Conservation (phyloP, 1,140 invertebrate species). For the Nasonia vitripennis region DNA sequence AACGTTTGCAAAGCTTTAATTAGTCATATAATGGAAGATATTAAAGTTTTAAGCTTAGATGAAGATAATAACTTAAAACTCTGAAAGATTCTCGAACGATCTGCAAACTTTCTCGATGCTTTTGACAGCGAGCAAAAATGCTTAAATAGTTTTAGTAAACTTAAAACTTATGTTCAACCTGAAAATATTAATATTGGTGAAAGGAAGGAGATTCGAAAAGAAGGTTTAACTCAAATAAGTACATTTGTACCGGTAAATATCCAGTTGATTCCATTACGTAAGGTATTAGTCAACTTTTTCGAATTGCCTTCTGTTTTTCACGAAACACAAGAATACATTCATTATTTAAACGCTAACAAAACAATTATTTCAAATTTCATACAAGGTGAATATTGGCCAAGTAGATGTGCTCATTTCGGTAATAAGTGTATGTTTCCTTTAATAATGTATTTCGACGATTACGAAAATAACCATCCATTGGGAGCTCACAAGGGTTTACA, state of each 20-base stretch:
- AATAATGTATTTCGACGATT: constrained; percentile 48
- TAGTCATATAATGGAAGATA: background rate
- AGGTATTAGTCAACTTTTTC: background rate
- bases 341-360: background rate
- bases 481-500: constrained; percentile 51
- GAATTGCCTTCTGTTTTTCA: background rate
- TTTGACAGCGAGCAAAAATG: constrained; percentile 31
- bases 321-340: background rate
- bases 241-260: background rate
- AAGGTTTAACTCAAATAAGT: background rate
- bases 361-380: background rate
- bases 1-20: background rate
- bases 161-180: constrained; percentile 42
- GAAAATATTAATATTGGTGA: constrained; percentile 51
- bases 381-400: constrained; percentile 20
- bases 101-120: background rate
- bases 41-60: background rate
- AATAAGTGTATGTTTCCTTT: constrained; percentile 26
- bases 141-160: constrained; percentile 7
- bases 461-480: constrained; percentile 54
- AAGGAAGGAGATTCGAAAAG: background rate
- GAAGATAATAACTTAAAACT: background rate
- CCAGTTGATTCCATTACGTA: background rate
- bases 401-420: background rate
- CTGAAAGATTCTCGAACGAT: background rate